Conservation (phyloP, 1,140 invertebrate genomes). For the Drosophila jambulina region DNA sequence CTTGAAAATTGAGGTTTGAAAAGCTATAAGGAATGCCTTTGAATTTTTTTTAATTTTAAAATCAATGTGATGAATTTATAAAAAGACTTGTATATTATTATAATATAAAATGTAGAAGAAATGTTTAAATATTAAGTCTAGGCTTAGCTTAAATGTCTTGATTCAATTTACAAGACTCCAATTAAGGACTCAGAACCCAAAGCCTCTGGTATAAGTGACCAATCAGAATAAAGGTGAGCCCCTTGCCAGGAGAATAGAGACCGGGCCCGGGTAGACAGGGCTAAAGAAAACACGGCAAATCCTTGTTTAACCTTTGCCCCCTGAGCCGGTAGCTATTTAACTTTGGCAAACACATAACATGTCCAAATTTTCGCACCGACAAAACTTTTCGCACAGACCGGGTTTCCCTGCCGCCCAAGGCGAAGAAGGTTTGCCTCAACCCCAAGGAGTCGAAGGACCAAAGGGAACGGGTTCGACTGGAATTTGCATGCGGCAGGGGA, state of each 20-base stretch:
- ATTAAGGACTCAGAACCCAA: neutral
- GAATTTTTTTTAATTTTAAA: no score
- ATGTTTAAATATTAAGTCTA: neutral
- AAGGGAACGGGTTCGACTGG: slow-evolving; percentile 69
- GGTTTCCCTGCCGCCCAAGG: slow-evolving; percentile 21
- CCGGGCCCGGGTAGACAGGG: slow-evolving; percentile 15
- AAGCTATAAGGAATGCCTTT: neutral
- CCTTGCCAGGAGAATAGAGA: neutral
- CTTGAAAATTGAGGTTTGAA: neutral
- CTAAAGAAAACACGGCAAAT: slow-evolving; percentile 73
- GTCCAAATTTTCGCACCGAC: slow-evolving; percentile 80
- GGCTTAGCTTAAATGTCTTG: neutral
- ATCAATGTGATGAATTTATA: neutral
- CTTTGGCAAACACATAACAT: slow-evolving; percentile 82
- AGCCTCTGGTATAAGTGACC: slow-evolving; percentile 3
- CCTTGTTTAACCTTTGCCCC: slow-evolving; percentile 81
- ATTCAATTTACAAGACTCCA: neutral
- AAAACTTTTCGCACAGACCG: slow-evolving; percentile 69
- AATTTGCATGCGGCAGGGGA: slow-evolving; percentile 57
- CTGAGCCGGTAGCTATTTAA: slow-evolving; percentile 78
- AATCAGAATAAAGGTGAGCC: slow-evolving; percentile 23
- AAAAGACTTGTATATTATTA: neutral
- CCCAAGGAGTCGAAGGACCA: slow-evolving; percentile 1
- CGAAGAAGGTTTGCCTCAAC: slow-evolving; percentile 16
- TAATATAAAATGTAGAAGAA: neutral